phyloP scores from a whole-genome alignment of 1,140 invertebrate genomes.

The Batillaria attramentaria region DNA sequence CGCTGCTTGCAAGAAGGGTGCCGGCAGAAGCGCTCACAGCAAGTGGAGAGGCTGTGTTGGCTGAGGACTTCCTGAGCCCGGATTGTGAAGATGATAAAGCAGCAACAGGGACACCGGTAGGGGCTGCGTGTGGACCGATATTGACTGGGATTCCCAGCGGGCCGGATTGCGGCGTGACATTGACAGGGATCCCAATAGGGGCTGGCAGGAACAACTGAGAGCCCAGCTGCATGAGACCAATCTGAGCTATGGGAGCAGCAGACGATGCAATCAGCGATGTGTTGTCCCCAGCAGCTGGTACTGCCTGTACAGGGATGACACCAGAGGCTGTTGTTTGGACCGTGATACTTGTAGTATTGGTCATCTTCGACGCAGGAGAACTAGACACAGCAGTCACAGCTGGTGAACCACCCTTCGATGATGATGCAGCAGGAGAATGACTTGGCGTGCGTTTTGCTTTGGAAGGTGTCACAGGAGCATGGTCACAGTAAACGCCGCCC shows the following conservation, averaged over 20 bases:
- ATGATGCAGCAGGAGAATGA: background rate
- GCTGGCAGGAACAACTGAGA: background rate
- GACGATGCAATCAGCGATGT: background rate
- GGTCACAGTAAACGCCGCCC: slow-evolving; percentile 40
- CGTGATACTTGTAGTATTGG: background rate
- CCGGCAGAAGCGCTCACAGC: too few relatives aligned
- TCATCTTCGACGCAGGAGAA: background rate
- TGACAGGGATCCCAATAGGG: slow-evolving; percentile 4
- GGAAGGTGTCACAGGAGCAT: slow-evolving; percentile 37
- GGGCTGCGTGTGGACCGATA: too few relatives aligned
- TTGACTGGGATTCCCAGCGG: too few relatives aligned
- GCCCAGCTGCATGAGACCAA: background rate
- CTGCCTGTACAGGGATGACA: background rate
- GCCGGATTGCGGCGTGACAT: too few relatives aligned
- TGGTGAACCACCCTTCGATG: background rate
- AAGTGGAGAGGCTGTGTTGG: too few relatives aligned
- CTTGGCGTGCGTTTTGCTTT: background rate
- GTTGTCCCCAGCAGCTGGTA: background rate
- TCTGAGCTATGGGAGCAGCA: background rate
- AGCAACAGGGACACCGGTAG: too few relatives aligned
- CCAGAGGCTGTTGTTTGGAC: background rate
- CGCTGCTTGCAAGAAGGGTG: too few relatives aligned
- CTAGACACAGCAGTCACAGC: background rate
- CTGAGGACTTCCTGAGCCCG: too few relatives aligned
- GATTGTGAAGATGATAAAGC: too few relatives aligned